Evolutionary conservation across 2,797 vertebrate species (phyloP), one percentile per base, ranked within the genome.

Genomic region (Buphagus erythrorhynchus): DNA sequence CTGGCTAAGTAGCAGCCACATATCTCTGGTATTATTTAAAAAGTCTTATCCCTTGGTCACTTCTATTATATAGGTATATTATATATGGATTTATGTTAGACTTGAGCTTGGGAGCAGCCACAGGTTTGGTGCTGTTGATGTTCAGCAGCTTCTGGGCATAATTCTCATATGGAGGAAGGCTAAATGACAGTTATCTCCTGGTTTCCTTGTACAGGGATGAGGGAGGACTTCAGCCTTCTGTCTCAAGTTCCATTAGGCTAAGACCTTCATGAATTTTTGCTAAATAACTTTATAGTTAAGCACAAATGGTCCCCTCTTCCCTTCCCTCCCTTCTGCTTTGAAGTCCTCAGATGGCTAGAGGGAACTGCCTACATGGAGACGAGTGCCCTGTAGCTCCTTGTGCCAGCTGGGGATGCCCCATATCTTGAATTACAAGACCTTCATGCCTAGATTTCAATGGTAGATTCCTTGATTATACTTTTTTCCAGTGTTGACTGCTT

Each of bases 121-220:
- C 36, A 29, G 31, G 29, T 31, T 45, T 68, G 45, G 48, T 52
- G 58, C 33, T 78, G n/a, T 19, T 25, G 43, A 13, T 9, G 3
- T 63, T 13, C 8, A 5, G 54, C 85, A 52, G 55, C 14, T 38
- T 82, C 38, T 49, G 43, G n/a, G 62, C 62, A 54, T 33, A 75
- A 29, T 48, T 66, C n/a, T 75, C 0, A 0, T 19, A 1, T 10
- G 33, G 57, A 74, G 22, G 49, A 63, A 51, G 49, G 40, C 25
- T 71, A 12, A 86, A 59, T 80, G 22, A 29, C 40, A 40, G 0
- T 40, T 31, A 19, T 7, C 49, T 51, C 16, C 65, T 79, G 31
- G 5, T 49, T 67, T 42, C 22, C 16, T 17, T 85, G n/a, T 82
- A 28, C 42, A 43, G 59, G 51, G 51, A 13, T 58, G 82, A 49